phyloP scores from a whole-genome alignment of 2,888 invertebrate species.

The Cryptops parisi region DNA sequence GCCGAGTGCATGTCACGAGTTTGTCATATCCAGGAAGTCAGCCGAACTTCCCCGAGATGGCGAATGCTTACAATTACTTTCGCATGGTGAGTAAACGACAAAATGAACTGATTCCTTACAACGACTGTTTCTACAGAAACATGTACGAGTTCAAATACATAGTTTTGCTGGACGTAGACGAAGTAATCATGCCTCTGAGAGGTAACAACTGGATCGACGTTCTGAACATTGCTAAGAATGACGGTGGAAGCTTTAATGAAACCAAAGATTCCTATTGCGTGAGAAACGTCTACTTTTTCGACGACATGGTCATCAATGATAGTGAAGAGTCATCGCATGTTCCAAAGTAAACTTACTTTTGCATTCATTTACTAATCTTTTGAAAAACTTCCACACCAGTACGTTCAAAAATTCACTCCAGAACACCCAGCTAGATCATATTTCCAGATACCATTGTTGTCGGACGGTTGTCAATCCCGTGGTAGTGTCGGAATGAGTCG shows the following conservation, averaged over 20 bases:
- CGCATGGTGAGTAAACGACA: constrained; percentile 90
- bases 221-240: constrained; percentile 40
- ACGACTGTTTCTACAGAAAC: constrained; percentile 87
- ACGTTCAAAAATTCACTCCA: too few relatives aligned
- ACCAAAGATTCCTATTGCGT: constrained; percentile 70
- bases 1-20: constrained; percentile 39
- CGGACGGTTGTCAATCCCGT: too few relatives aligned
- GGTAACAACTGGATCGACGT: constrained; percentile 57
- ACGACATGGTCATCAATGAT: too few relatives aligned
- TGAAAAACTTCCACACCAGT: too few relatives aligned
- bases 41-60: constrained; percentile 75
- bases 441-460: too few relatives aligned
- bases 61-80: constrained; percentile 75
- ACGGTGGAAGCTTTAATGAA: constrained; percentile 37
- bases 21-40: constrained; percentile 75
- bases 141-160: constrained; percentile 79
- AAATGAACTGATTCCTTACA: constrained; percentile 90
- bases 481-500: too few relatives aligned
- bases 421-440: too few relatives aligned
- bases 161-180: constrained; percentile 80
- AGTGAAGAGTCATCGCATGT: too few relatives aligned
- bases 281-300: constrained; percentile 81
- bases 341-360: too few relatives aligned
- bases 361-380: too few relatives aligned
- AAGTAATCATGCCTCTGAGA: constrained; percentile 79